Percentiles rank a stretch among this genome's conserved stretches.
Conservation (phyloP, 1,140 invertebrate species). For the Triops cancriformis region DNA sequence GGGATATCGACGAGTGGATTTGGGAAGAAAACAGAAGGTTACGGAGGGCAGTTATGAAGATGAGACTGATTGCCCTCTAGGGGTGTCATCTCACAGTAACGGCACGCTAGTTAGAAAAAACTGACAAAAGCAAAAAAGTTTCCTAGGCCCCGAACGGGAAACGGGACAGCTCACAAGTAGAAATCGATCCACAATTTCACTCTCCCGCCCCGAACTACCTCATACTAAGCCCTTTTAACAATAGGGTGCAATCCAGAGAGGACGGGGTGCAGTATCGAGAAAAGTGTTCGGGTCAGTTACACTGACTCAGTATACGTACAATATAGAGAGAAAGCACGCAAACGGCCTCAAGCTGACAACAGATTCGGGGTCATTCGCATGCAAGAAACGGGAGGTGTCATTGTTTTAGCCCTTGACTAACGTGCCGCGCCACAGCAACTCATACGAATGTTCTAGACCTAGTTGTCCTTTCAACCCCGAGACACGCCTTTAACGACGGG, state of each 20-base stretch:
- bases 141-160: neutral
- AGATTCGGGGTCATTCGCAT: neutral
- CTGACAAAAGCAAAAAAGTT: neutral
- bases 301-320: neutral
- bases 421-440: neutral
- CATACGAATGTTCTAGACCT: neutral
- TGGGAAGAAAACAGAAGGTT: neutral
- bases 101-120: neutral
- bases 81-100: neutral
- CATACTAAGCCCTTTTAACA: no score
- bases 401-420: neutral
- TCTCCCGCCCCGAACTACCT: no score
- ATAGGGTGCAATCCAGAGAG: neutral
- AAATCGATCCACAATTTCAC: neutral
- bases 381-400: neutral
- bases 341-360: neutral
- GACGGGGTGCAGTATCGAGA: neutral
- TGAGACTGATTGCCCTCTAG: neutral
- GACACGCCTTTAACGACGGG: neutral
- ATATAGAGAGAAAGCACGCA: neutral
- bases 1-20: neutral
- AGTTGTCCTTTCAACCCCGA: neutral
- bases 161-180: neutral
- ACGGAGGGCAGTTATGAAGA: neutral
- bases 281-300: neutral